A percentile compares a stretch with the other conserved stretches of the same genome.
Conservation (phyloP, 1,140 invertebrate genomes). For the Probaryconus sp. region DNA sequence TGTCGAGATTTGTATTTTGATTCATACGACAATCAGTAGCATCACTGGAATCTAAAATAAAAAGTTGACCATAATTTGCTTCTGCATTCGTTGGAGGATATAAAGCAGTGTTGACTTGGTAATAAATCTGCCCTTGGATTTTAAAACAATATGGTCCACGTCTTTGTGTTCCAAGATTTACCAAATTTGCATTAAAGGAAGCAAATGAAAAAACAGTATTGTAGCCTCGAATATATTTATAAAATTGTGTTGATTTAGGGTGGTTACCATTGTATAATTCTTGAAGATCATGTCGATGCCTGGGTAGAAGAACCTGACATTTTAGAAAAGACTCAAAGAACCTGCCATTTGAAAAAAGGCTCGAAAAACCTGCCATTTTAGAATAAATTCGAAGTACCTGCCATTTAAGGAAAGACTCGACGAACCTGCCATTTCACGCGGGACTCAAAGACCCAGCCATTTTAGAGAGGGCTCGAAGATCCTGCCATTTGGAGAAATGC, state of each 20-base stretch:
- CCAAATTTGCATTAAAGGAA: conserved; percentile 20
- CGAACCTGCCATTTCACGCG: too few species aligned
- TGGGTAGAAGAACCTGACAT: too few species aligned
- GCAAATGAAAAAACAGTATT: conserved; percentile 22
- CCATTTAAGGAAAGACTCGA: too few species aligned
- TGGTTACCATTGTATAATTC: too few species aligned
- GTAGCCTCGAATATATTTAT: conserved; percentile 5
- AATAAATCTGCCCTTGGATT: conserved; percentile 34
- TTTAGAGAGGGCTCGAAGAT: too few species aligned
- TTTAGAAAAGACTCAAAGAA: too few species aligned
- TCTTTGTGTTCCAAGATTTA: conserved; percentile 7
- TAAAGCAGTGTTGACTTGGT: conserved; percentile 30
- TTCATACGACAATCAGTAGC: conserved; percentile 9
- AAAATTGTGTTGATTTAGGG: conserved; percentile 13
- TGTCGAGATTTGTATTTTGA: conserved; percentile 11
- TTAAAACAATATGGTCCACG: conserved; percentile 21
- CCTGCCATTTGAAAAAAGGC: too few species aligned
- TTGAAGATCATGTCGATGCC: too few species aligned
- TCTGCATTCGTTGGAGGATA: conserved; percentile 13
- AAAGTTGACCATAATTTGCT: conserved; percentile 23
- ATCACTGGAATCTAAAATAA: conserved; percentile 30
- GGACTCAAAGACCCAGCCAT: too few species aligned
- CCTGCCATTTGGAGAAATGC: too few species aligned
- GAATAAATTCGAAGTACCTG: too few species aligned
- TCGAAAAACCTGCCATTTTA: too few species aligned